A percentile compares a stretch with the other conserved stretches of the same genome.
These are phyloP conservation scores for Plestiodon gilberti DNA, from an alignment of 2,113 vertebrate species.

Conservation along the genomic window DNA sequence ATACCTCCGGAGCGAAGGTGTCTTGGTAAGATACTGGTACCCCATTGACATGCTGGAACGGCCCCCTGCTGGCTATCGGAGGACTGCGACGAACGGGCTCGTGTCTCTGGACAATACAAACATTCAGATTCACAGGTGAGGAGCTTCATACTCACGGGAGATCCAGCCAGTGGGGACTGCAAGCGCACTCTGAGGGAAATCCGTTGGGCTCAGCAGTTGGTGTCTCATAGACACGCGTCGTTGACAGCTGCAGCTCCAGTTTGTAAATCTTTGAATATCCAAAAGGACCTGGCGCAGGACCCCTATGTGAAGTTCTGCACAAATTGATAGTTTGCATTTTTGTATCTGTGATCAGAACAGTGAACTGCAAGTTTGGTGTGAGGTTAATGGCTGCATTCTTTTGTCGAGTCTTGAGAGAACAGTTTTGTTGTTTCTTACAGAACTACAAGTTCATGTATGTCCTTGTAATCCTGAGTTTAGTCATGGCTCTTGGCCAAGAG, in stretches of 20 bases:
- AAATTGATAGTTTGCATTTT: too few relatives aligned
- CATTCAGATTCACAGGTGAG: constrained; percentile 96
- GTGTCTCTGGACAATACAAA: constrained; percentile 95
- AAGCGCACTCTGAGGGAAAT: neutral
- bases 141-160: too few relatives aligned
- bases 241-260: neutral
- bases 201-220: neutral
- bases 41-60: constrained; percentile 97
- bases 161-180: too few relatives aligned
- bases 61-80: constrained; percentile 91
- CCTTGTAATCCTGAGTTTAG: neutral
- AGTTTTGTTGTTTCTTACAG: too few relatives aligned
- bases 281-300: neutral
- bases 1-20: constrained; percentile 93
- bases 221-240: accelerated
- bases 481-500: neutral
- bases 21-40: constrained; percentile 97
- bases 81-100: constrained; percentile 93
- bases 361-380: too few relatives aligned
- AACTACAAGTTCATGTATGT: too few relatives aligned
- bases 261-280: neutral
- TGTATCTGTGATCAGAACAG: too few relatives aligned
- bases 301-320: neutral
- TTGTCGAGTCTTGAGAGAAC: too few relatives aligned
- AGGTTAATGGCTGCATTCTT: too few relatives aligned